phyloP scores from a whole-genome alignment of 1,140 invertebrate species.

The Drosophila santomea region DNA sequence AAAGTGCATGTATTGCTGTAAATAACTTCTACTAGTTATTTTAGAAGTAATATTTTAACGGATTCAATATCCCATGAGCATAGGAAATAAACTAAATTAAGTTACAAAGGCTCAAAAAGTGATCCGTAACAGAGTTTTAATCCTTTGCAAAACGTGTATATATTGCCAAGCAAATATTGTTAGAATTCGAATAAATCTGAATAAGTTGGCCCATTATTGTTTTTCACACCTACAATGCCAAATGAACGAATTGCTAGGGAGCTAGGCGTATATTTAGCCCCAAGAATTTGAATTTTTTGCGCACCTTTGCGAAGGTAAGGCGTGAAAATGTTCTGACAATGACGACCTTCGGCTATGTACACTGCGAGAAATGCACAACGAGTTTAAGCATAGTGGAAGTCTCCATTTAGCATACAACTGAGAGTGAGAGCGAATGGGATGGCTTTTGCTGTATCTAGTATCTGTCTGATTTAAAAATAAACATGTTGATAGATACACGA shows the following conservation, averaged over 20 bases:
- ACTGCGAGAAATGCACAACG: not conserved
- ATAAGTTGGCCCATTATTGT: not conserved
- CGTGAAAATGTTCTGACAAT: conserved; percentile 39
- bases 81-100: no score
- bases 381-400: conserved; percentile 2
- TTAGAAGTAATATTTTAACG: no score
- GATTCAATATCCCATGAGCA: no score
- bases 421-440: conserved; percentile 4
- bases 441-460: conserved; percentile 38
- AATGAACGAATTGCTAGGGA: conserved; percentile 1
- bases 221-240: not conserved
- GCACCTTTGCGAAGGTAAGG: conserved; percentile 46
- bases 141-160: no score
- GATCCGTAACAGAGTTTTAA: no score
- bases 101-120: no score
- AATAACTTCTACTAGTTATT: no score
- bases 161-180: no score
- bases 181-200: not conserved
- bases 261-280: conserved; percentile 33
- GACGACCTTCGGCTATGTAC: conserved; percentile 35
- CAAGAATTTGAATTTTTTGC: conserved; percentile 9
- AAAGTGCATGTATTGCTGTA: no score
- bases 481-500: conserved; percentile 51
- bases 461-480: conserved; percentile 45
- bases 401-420: conserved; percentile 15